Evolutionary conservation across 2,888 invertebrate species (phyloP), one percentile per base, ranked within the genome.

Genomic region (Psylliodes chrysocephalus): DNA sequence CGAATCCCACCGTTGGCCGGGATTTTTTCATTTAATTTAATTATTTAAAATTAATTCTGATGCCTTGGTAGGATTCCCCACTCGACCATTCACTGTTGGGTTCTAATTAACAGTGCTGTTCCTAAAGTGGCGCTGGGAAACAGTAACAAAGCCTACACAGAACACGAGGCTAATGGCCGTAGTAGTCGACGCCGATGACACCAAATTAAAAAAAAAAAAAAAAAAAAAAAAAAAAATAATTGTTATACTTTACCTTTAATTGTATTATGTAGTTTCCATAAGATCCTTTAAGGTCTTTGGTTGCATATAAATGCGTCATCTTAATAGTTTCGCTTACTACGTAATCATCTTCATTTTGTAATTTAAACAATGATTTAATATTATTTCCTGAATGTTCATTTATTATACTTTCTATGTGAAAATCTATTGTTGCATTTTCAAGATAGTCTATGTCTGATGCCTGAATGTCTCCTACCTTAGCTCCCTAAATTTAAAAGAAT

Each of bases 241-340:
- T n/a, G 7, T 4, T 25, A 25, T 25, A 7, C 5, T 68, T 79
- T 77, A 88, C 88, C 78, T 77, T 67, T 35, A 90, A 82, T 64
- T 79, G 79, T 54, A 90, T 79, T 8, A 75, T 76, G 76, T 87
- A 89, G 1, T 82, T 83, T 28, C 89, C 89, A 84, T 87, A 88
- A 72, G 83, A 86, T 0, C 85, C 86, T 68, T 77, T 81, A 25
- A 89, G 75, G 64, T 83, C 78, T 71, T 81, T 78, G 0, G 75
- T 73, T 0, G 86, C 83, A 66, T 81, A 78, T 5, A 88, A 78
- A 60, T 84, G 82, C 3, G 84, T 86, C 33, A 81, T 51, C 44
- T 72, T 72, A 5, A 44, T 25, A 6, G 68, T 68, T n/a, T 38
- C 59, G 82, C 63, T 65, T 7, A 80, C 74, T 44, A 82, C 81